phyloP scores from a whole-genome alignment of 2,888 invertebrate genomes.

The Chymomyza fuscimana region DNA sequence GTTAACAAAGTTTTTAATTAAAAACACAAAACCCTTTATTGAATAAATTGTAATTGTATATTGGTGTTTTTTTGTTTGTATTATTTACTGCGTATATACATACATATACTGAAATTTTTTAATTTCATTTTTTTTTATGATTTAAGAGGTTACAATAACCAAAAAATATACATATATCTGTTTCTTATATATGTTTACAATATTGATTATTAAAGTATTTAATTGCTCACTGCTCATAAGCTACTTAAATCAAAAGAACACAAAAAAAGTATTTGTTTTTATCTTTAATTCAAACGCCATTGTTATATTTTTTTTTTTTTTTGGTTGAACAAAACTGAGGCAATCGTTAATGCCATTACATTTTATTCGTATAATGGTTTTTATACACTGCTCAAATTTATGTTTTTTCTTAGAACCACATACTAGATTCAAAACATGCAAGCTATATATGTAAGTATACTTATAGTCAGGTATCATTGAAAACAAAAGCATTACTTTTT shows the following conservation, averaged over 20 bases:
- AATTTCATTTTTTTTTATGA: not conserved
- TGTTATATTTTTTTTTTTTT: not conserved
- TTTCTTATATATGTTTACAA: not conserved
- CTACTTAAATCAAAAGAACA: conserved; percentile 61
- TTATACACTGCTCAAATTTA: conserved; percentile 15
- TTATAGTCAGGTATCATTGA: conserved; percentile 71
- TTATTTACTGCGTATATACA: not conserved
- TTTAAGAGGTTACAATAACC: conserved; percentile 1
- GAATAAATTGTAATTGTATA: conserved; percentile 55
- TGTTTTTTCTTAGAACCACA: not conserved
- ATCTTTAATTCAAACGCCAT: not conserved
- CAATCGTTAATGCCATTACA: not conserved
- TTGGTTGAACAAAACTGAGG: not conserved
- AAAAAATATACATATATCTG: not conserved
- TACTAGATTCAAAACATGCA: conserved; percentile 43
- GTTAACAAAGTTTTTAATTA: conserved; percentile 21
- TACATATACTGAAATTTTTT: not conserved
- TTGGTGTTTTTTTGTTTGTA: conserved; percentile 54
- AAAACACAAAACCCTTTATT: conserved; percentile 56
- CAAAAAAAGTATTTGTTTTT: conserved; percentile 23
- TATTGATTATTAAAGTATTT: conserved; percentile 9
- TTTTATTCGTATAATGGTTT: conserved; percentile 31
- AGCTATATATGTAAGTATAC: conserved; percentile 35
- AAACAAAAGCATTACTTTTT: conserved; percentile 41
- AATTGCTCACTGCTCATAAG: conserved; percentile 66